Conservation (phyloP, 1,140 invertebrate species). For the Aphaenogaster floridana region DNA sequence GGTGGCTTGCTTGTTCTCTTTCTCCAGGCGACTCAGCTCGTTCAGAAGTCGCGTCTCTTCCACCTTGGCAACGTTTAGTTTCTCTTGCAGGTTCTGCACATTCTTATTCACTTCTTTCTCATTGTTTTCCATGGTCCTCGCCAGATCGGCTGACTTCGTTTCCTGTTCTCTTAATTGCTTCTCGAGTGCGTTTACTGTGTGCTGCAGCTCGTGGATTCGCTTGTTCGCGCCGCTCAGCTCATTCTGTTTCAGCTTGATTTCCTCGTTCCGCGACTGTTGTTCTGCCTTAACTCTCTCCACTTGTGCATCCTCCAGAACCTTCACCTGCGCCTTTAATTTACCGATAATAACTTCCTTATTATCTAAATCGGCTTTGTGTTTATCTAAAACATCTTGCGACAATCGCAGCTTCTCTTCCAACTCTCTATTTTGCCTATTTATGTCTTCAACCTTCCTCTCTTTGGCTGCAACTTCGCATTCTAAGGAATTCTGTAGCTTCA, state of each 20-base stretch:
- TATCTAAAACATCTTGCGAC: slow-evolving; percentile 56
- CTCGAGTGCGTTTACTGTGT: slow-evolving; percentile 71
- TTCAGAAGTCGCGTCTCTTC: slow-evolving; percentile 77
- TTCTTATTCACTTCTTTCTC: slow-evolving; percentile 79
- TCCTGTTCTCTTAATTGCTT: slow-evolving; percentile 76
- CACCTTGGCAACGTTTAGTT: slow-evolving; percentile 77
- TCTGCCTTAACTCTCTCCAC: slow-evolving; percentile 67
- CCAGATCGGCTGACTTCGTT: slow-evolving; percentile 72
- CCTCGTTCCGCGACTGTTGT: slow-evolving; percentile 68
- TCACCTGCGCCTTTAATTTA: slow-evolving; percentile 74
- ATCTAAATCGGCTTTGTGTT: slow-evolving; percentile 67
- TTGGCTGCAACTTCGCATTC: slow-evolving; percentile 72
- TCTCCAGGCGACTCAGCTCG: slow-evolving; percentile 79
- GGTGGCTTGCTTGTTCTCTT: slow-evolving; percentile 81
- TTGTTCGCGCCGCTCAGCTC: slow-evolving; percentile 67
- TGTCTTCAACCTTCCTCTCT: slow-evolving; percentile 60
- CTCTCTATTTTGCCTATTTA: slow-evolving; percentile 69
- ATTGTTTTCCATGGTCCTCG: slow-evolving; percentile 73
- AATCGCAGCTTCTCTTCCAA: slow-evolving; percentile 64
- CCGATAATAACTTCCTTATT: slow-evolving; percentile 59
- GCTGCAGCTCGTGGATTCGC: slow-evolving; percentile 71
- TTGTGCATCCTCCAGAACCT: slow-evolving; percentile 63
- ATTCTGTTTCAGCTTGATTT: slow-evolving; percentile 68
- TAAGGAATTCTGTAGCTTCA: slow-evolving; percentile 66
- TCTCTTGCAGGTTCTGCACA: slow-evolving; percentile 77